A percentile compares a stretch with the other conserved stretches of the same genome.
Evolutionary conservation across 1,140 invertebrate genomes (phyloP).

Genomic region (Scaptomyza graminum): DNA sequence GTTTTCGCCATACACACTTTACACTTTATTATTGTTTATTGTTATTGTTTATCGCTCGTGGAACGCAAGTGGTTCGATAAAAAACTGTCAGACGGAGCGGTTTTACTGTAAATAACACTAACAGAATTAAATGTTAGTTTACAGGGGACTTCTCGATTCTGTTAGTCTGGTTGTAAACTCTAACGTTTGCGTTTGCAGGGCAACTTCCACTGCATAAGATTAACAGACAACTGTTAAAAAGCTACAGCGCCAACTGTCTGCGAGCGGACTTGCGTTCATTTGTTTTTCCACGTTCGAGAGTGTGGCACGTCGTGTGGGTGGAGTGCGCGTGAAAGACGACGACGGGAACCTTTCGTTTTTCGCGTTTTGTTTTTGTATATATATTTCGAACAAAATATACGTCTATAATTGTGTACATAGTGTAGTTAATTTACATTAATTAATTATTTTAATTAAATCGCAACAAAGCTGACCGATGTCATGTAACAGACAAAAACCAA

Average conservation of each 20-base stretch:
- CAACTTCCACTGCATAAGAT: too few species aligned
- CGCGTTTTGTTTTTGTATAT: constrained; percentile 74
- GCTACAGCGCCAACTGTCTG: too few species aligned
- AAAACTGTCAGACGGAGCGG: too few species aligned
- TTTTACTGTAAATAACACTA: too few species aligned
- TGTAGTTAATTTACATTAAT: constrained; percentile 53
- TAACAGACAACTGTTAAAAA: too few species aligned
- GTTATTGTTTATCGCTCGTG: constrained; percentile 6
- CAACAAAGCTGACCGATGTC: constrained; percentile 40
- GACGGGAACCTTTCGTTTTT: constrained; percentile 61
- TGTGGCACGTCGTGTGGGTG: constrained; percentile 56
- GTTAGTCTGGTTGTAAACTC: too few species aligned
- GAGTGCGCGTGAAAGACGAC: constrained; percentile 55
- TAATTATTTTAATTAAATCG: constrained; percentile 22
- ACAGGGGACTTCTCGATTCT: too few species aligned
- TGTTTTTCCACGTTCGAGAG: constrained; percentile 52
- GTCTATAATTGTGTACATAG: constrained; percentile 61
- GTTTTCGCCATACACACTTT: neutral
- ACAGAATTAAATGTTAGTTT: too few species aligned
- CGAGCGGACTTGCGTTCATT: constrained; percentile 38
- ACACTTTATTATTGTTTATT: constrained; percentile 2
- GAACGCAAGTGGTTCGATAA: constrained; percentile 27
- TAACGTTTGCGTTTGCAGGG: too few species aligned
- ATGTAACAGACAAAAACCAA: constrained; percentile 56
- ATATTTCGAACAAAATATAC: constrained; percentile 57